Evolutionary conservation across 2,888 invertebrate genomes (phyloP).

Genomic region (Gastracanthus pulcherrimus): DNA sequence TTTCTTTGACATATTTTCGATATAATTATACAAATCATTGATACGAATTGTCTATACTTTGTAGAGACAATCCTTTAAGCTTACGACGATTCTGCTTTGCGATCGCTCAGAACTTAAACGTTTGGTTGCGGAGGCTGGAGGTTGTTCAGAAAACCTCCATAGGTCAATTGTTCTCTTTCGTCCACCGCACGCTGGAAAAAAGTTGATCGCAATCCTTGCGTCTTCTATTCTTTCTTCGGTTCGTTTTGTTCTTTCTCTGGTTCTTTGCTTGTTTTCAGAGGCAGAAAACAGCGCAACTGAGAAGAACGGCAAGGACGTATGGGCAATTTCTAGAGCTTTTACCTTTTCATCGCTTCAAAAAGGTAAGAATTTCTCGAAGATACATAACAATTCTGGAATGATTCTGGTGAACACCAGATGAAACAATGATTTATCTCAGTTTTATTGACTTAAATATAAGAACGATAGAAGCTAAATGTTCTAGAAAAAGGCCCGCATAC

Average conservation of each 20-base stretch:
- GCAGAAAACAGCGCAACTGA: neutral
- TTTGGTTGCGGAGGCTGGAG: neutral
- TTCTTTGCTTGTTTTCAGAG: neutral
- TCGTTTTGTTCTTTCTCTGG: neutral
- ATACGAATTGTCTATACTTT: constrained; percentile 11
- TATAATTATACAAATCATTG: constrained; percentile 1
- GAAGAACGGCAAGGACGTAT: neutral
- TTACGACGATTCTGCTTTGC: neutral
- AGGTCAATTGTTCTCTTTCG: neutral
- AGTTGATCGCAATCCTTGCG: neutral
- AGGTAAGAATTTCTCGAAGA: neutral
- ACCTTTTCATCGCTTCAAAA: neutral
- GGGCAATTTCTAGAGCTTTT: constrained; percentile 1
- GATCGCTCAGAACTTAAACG: constrained; percentile 4
- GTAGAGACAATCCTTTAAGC: neutral
- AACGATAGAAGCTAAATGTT: neutral
- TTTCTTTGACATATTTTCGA: neutral
- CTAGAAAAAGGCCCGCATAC: constrained; percentile 3
- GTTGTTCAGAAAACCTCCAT: neutral
- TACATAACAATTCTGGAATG: neutral
- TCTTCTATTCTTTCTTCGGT: neutral
- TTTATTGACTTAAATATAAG: neutral
- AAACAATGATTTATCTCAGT: neutral
- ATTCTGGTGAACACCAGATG: neutral
- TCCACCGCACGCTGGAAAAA: neutral